These are phyloP conservation scores for Salvelinus sp. DNA, from an alignment of 2,113 vertebrate genomes.

Conservation along the genomic window DNA sequence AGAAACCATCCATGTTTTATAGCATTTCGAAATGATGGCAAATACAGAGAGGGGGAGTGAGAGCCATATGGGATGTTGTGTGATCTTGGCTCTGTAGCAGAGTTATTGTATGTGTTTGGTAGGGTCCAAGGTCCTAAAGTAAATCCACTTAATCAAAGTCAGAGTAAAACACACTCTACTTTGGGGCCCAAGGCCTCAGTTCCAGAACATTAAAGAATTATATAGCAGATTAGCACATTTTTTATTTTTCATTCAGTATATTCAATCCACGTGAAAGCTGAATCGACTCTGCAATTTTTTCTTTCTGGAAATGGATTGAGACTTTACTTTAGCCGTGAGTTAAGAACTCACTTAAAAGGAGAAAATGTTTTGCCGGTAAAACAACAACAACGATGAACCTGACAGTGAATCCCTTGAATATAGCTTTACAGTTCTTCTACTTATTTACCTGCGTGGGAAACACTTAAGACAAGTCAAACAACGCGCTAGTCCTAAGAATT, in stretches of 20 bases:
- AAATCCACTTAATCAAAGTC: slow-evolving; percentile 10
- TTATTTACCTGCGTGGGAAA: slow-evolving; percentile 28
- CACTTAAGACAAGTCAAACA: slow-evolving; percentile 34
- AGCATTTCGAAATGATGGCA: slow-evolving; percentile 27
- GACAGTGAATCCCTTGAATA: background rate
- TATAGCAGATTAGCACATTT: background rate
- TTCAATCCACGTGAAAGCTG: background rate
- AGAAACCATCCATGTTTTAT: slow-evolving; percentile 10
- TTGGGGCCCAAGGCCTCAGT: background rate
- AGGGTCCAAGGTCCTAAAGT: background rate
- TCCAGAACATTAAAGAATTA: background rate
- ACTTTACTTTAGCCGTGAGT: background rate
- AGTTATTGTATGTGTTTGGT: slow-evolving; percentile 2
- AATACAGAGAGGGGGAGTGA: slow-evolving; percentile 1
- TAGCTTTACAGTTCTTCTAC: background rate
- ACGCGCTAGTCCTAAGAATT: background rate
- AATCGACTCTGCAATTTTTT: background rate
- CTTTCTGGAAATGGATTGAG: background rate
- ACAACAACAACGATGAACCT: background rate
- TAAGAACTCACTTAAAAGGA: no score
- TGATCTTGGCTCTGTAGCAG: background rate
- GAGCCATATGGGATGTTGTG: background rate
- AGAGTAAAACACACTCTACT: background rate
- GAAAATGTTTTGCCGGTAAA: background rate
- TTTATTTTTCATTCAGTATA: background rate